Evolutionary conservation across 2,113 vertebrate species (phyloP).

Genomic region (Psittacula cyanocephala): DNA sequence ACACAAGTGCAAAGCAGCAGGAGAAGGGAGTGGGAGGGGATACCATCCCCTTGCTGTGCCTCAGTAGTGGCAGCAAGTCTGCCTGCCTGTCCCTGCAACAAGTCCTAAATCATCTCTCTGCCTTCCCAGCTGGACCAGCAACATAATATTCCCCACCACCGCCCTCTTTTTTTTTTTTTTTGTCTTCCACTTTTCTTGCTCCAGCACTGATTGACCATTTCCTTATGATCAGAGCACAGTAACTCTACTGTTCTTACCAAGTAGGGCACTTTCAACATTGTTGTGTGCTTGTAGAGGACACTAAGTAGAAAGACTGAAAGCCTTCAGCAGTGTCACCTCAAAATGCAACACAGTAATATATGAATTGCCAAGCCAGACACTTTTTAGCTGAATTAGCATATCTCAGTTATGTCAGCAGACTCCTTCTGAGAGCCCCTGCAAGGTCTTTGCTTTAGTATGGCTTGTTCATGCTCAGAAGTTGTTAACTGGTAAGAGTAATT

Average conservation of each 20-base stretch:
- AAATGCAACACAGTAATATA: neutral
- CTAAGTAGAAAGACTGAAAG: neutral
- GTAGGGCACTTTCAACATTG: neutral
- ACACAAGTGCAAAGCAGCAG: accelerated
- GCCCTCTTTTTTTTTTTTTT: neutral
- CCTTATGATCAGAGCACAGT: neutral
- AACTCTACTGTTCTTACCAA: neutral
- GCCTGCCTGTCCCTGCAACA: neutral
- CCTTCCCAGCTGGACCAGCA: neutral
- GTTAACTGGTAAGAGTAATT: neutral
- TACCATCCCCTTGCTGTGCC: neutral
- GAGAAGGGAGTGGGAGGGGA: neutral
- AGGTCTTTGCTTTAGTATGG: neutral
- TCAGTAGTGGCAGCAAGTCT: neutral
- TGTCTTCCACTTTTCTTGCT: neutral
- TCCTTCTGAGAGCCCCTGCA: neutral
- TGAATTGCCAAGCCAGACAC: neutral
- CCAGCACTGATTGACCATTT: neutral
- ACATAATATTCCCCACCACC: accelerated
- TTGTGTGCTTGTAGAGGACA: neutral
- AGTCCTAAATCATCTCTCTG: neutral
- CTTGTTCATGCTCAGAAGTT: neutral
- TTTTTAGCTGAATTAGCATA: neutral
- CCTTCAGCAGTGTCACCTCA: neutral
- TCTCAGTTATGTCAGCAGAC: neutral